A percentile compares a stretch with the other conserved stretches of the same genome.
Evolutionary conservation across 2,113 vertebrate species (phyloP).

Genomic region (Heteronetta atricapilla): DNA sequence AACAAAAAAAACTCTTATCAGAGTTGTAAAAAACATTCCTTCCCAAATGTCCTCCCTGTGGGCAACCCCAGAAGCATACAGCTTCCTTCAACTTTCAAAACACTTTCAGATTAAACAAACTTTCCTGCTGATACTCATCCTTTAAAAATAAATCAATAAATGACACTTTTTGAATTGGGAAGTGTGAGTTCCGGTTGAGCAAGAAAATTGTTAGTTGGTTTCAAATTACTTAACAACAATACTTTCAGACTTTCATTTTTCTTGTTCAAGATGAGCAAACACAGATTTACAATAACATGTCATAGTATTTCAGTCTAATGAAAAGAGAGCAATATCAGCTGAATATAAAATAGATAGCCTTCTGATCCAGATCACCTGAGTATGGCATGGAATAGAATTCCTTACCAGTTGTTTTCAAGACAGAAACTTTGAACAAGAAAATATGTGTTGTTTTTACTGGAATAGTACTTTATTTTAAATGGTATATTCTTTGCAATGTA

Average conservation of each 20-base stretch:
- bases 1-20: neutral
- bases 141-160: neutral
- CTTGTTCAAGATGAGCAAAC: conserved; percentile 39
- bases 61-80: neutral
- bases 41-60: neutral
- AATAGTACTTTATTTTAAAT: neutral
- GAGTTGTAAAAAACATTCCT: neutral
- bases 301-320: conserved; percentile 12
- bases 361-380: neutral
- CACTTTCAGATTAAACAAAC: neutral
- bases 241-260: neutral
- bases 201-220: neutral
- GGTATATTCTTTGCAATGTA: neutral
- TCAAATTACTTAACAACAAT: neutral
- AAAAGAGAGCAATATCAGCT: neutral
- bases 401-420: neutral
- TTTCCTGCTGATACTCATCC: neutral
- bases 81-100: neutral
- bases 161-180: neutral
- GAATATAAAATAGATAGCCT: neutral
- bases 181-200: neutral
- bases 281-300: neutral
- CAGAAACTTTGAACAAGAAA: neutral
- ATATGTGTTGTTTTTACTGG: neutral
- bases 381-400: neutral